These are phyloP conservation scores for Periphyllus acericola DNA, from an alignment of 2,888 invertebrate species.

Conservation along the genomic window DNA sequence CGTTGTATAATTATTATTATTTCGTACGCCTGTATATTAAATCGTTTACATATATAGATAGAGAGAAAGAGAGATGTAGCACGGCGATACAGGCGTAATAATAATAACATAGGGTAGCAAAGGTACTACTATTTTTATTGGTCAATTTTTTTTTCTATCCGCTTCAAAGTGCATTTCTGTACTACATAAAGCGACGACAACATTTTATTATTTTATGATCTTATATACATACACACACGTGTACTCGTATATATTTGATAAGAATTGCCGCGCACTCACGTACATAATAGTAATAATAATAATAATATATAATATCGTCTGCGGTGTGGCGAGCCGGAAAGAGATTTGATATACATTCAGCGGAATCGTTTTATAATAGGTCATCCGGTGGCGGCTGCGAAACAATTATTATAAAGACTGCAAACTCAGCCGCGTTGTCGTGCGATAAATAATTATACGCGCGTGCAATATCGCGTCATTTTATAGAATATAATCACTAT, in stretches of 20 bases:
- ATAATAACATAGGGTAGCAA: background rate
- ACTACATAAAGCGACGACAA: background rate
- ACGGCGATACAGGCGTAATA: background rate
- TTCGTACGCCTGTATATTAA: background rate
- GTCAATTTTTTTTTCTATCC: background rate
- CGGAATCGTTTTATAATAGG: constrained; percentile 41
- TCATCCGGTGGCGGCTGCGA: constrained; percentile 9
- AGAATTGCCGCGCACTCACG: constrained; percentile 16
- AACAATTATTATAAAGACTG: constrained; percentile 38
- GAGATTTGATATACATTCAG: background rate
- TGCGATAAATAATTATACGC: background rate
- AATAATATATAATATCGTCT: background rate
- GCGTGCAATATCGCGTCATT: background rate
- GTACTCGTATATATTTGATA: background rate
- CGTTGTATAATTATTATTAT: background rate
- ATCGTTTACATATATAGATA: background rate
- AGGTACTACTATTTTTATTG: constrained; percentile 5
- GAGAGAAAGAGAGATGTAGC: background rate
- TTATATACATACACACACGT: background rate
- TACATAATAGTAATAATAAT: background rate
- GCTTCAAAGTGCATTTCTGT: background rate
- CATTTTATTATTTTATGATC: constrained; percentile 38
- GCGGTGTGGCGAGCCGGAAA: background rate
- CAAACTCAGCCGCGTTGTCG: no score
- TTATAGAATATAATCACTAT: background rate